Evolutionary conservation across 2,888 invertebrate genomes (phyloP).

Genomic region (Ennomos quercinarius): DNA sequence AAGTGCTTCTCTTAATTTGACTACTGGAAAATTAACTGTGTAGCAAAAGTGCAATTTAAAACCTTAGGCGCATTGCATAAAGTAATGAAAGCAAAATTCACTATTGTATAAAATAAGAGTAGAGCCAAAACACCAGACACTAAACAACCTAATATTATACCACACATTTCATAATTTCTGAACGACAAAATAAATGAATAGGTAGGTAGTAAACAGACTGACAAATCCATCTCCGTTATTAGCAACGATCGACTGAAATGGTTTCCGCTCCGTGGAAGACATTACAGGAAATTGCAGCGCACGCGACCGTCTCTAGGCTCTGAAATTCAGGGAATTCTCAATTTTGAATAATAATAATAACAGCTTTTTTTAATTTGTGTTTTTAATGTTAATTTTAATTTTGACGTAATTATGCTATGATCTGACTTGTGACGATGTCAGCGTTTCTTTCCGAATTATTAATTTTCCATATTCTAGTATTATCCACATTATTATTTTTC

Average conservation of each 20-base stretch:
- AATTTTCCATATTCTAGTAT: no score
- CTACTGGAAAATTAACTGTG: slow-evolving; percentile 1
- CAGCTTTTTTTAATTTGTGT: no score
- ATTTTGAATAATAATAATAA: slow-evolving; percentile 1
- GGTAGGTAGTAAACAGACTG: slow-evolving; percentile 2
- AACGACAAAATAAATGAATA: not conserved
- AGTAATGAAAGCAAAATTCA: not conserved
- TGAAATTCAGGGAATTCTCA: slow-evolving; percentile 15
- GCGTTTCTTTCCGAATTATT: no score
- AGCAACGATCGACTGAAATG: slow-evolving; percentile 17
- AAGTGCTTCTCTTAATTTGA: slow-evolving; percentile 18
- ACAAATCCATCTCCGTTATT: slow-evolving; percentile 19
- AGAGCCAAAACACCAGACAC: no score
- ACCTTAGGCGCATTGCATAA: not conserved
- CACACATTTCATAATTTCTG: no score
- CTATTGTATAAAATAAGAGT: no score
- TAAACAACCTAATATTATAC: no score
- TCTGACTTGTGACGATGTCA: no score
- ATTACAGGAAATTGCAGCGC: slow-evolving; percentile 28
- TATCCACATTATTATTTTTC: no score
- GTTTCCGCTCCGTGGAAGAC: slow-evolving; percentile 22
- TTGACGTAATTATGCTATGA: no score
- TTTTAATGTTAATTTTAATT: no score
- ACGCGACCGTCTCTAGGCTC: slow-evolving; percentile 4
- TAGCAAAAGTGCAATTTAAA: not conserved